Base-by-base conservation (phyloP, 2,113 vertebrate species). In the Pomatostomus ruficeps region DNA sequence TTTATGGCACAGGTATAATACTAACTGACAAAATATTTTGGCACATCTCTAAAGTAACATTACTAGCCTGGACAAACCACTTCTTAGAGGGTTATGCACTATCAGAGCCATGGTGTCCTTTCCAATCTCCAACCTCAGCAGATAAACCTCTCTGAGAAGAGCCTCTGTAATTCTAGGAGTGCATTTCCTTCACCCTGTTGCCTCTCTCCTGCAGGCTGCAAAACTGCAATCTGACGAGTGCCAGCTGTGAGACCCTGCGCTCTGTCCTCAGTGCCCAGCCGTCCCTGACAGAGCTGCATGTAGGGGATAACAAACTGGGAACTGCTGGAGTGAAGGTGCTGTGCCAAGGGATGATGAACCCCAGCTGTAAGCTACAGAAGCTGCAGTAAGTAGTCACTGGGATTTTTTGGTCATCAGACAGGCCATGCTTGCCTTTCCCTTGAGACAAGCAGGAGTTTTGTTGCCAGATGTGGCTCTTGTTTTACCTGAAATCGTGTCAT, bases 291-390 rank as follows among this genome's bases (percentile, higher is more conserved):
- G 97, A 98, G 81, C 96, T 98, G 83, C 72, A 95, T 0, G 63
- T 98, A 13, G 95, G 90, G 1, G 96, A 97, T 36, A 98, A 98
- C 95, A 88, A 35, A 12, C 92, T 98, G 73, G 97, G 95, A 25
- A 96, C 97, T 4, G 45, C 70, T 6, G 98, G 98, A n/a, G 91
- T 97, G 24, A 96, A 42, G 84, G 85, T 97, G 49, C 96, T 98
- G 16, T 98, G 97, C 7, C 85, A 97, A 49, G 98, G 97, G 9
- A 89, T 98, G 11, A 79, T 96, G 97, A 97, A 97, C 59, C 91
- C 98, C 54, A 94, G 77, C 92, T 98, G 98, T 71, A 92, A 81
- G 36, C 88, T 98, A 24, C 97, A 97, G 94, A 97, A 70, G 55
- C 92, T 98, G 45, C 95, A 97, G 98, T 98, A 97, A 98, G 98